Evolutionary conservation across 2,797 vertebrate genomes (phyloP).

Genomic region (Liasis olivaceus): DNA sequence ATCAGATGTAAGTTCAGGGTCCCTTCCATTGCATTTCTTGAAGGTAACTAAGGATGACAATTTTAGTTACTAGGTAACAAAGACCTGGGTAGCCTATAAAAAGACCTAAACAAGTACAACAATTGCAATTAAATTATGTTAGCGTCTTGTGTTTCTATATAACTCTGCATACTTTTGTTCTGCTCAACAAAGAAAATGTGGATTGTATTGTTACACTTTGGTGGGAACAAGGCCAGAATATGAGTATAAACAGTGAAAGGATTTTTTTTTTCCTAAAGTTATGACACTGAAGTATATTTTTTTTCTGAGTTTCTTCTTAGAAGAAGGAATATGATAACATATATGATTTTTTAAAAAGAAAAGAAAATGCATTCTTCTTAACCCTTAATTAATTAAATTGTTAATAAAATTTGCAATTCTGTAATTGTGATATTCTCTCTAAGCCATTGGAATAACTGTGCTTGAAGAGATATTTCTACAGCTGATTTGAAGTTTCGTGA

Average conservation of each 20-base stretch:
- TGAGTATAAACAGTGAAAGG: background rate
- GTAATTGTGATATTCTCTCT: background rate
- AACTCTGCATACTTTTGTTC: background rate
- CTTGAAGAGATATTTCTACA: background rate
- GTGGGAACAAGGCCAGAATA: background rate
- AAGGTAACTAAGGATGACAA: background rate
- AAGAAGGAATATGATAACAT: background rate
- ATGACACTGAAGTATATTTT: background rate
- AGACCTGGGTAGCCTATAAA: background rate
- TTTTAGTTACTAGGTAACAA: constrained; percentile 26
- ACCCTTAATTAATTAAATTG: background rate
- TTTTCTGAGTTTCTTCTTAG: background rate
- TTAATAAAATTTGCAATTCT: background rate
- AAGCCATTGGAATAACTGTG: background rate
- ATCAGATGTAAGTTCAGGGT: background rate
- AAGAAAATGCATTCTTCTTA: background rate
- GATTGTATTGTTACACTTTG: background rate
- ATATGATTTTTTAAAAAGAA: background rate
- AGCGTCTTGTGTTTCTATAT: background rate
- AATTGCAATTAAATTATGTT: background rate
- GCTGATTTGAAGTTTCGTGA: too few species aligned
- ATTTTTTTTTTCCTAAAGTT: background rate
- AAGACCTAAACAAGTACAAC: background rate
- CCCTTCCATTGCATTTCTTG: background rate
- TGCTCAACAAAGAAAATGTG: background rate